Evolutionary conservation across 2,797 vertebrate genomes (phyloP).

Genomic region (Anableps anableps): DNA sequence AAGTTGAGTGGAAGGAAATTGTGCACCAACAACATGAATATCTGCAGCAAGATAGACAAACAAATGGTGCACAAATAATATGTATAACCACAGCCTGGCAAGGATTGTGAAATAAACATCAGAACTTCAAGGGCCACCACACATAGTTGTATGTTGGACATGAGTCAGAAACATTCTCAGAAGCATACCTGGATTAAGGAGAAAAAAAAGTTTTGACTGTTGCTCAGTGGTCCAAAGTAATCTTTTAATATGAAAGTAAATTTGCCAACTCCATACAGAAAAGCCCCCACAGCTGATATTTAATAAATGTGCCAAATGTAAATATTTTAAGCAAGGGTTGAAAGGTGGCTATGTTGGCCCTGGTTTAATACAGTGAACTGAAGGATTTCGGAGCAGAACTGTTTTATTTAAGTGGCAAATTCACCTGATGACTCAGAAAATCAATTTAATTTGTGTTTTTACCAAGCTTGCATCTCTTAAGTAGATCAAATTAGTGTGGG

Average conservation of each 20-base stretch:
- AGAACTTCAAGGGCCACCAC: too few species aligned
- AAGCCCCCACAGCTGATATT: background rate
- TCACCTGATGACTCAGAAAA: slow-evolving; percentile 1
- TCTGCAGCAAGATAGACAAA: too few species aligned
- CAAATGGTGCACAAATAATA: too few species aligned
- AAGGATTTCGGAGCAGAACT: background rate
- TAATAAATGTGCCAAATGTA: background rate
- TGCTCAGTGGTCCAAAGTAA: background rate
- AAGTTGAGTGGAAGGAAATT: too few species aligned
- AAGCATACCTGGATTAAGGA: background rate
- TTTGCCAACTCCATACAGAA: background rate
- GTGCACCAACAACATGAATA: too few species aligned
- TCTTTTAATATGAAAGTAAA: background rate
- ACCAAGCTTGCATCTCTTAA: background rate
- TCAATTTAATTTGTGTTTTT: slow-evolving; percentile 1
- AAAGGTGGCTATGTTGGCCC: too few species aligned
- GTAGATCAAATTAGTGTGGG: background rate
- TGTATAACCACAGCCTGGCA: too few species aligned
- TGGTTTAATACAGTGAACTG: background rate
- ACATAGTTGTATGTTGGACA: too few species aligned
- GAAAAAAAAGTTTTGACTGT: background rate
- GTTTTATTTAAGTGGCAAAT: slow-evolving; percentile 6
- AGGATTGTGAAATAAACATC: too few species aligned
- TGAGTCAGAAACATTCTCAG: too few species aligned
- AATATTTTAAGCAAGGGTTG: background rate